These are phyloP conservation scores for Cyanoramphus novaezelandiae DNA, from an alignment of 2,113 vertebrate species.

Conservation along the genomic window DNA sequence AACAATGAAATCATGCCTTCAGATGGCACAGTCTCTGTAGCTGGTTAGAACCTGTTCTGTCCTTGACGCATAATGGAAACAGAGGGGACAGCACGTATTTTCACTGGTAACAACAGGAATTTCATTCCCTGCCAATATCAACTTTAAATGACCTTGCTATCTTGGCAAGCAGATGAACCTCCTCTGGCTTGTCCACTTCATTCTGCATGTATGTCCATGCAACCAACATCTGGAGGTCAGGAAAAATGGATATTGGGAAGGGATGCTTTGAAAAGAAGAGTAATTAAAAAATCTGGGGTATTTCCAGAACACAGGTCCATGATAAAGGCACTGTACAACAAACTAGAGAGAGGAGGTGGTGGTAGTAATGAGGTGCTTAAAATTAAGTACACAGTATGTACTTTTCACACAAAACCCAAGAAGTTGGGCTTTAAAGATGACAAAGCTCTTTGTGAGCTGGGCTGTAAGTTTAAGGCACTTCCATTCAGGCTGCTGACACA, in stretches of 20 bases:
- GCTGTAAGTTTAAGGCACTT: not conserved
- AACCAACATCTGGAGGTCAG: not conserved
- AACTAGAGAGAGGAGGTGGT: not conserved
- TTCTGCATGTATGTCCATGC: not conserved
- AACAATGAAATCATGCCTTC: not conserved
- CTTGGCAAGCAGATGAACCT: not conserved
- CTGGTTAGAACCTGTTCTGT: not conserved
- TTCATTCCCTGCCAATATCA: not conserved
- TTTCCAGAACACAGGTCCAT: not conserved
- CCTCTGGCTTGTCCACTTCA: not conserved
- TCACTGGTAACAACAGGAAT: not conserved
- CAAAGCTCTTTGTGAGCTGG: not conserved
- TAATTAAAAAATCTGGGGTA: not conserved
- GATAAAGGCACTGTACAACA: not conserved
- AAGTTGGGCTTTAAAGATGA: not conserved
- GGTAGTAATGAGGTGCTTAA: not conserved
- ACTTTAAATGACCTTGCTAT: not conserved
- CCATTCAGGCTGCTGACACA: not conserved
- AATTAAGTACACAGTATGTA: not conserved
- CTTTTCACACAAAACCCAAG: not conserved
- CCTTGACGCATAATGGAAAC: not conserved
- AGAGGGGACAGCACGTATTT: not conserved
- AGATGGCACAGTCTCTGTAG: not conserved
- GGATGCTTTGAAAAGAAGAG: not conserved
- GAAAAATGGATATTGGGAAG: not conserved